These are phyloP conservation scores for Neelides folsomi DNA, from an alignment of 2,888 invertebrate species.

Conservation along the genomic window DNA sequence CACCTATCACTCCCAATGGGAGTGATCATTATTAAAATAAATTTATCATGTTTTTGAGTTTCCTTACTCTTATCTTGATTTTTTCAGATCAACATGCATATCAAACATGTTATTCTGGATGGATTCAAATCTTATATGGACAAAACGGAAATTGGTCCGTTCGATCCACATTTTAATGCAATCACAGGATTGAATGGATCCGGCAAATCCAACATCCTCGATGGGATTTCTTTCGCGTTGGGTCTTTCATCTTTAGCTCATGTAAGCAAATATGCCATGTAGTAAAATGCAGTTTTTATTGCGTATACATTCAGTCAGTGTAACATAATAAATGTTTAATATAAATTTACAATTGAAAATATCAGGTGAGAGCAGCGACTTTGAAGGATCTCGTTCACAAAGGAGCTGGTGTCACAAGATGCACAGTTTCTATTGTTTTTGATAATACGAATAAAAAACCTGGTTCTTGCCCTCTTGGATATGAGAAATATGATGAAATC, in stretches of 20 bases:
- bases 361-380: constrained; percentile 73
- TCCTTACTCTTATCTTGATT: not conserved
- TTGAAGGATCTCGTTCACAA: constrained; percentile 95
- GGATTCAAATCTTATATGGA: constrained; percentile 98
- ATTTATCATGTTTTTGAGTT: too few relatives aligned
- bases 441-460: constrained; percentile 63
- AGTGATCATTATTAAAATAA: too few relatives aligned
- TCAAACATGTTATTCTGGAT: constrained; percentile 82
- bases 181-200: constrained; percentile 96
- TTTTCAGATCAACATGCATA: constrained; percentile 52
- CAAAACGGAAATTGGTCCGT: constrained; percentile 76
- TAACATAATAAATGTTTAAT: not conserved
- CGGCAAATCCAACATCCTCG: constrained; percentile 94
- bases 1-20: too few relatives aligned
- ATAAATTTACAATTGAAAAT: constrained; percentile 8
- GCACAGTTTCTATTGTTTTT: constrained; percentile 88
- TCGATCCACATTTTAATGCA: constrained; percentile 91
- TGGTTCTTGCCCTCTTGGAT: constrained; percentile 72
- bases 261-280: constrained; percentile 45
- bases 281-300: constrained; percentile 4
- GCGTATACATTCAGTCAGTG: not conserved
- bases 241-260: constrained; percentile 85
- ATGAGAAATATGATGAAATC: constrained; percentile 79
- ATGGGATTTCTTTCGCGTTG: constrained; percentile 92
- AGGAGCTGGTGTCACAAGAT: constrained; percentile 91